These are phyloP conservation scores for Drosophila pseudoananassae DNA, from an alignment of 1,140 invertebrate genomes.

Conservation along the genomic window DNA sequence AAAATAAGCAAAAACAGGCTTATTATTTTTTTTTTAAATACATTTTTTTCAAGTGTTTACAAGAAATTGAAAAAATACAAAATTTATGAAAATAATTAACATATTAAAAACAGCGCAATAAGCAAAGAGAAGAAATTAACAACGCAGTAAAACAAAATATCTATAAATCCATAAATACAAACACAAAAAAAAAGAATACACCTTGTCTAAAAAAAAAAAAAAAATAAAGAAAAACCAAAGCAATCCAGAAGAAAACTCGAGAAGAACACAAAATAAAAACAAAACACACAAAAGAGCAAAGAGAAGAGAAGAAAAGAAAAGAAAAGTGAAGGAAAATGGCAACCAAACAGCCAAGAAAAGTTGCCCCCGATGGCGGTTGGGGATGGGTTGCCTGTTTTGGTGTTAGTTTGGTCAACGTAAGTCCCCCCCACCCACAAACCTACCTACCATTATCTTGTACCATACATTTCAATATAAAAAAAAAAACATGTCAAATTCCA, in stretches of 20 bases:
- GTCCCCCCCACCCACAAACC: slow-evolving; percentile 65
- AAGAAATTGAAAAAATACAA: background rate
- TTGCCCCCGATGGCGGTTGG: slow-evolving; percentile 87
- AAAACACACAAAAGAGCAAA: slow-evolving; percentile 1
- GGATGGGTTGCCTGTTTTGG: slow-evolving; percentile 92
- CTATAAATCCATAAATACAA: slow-evolving; percentile 26
- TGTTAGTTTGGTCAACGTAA: slow-evolving; percentile 91
- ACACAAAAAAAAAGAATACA: slow-evolving; percentile 22
- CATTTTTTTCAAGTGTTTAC: background rate
- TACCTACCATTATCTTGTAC: background rate
- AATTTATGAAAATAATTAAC: background rate
- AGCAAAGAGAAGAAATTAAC: slow-evolving; percentile 11
- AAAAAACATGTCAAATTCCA: background rate
- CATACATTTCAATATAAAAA: too few species aligned
- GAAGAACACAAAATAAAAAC: slow-evolving; percentile 28
- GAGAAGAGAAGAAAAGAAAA: slow-evolving; percentile 10
- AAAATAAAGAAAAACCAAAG: slow-evolving; percentile 31
- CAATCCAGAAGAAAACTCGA: slow-evolving; percentile 28
- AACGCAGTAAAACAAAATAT: slow-evolving; percentile 48
- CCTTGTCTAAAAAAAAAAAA: slow-evolving; percentile 39
- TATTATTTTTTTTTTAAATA: background rate
- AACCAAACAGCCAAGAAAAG: slow-evolving; percentile 79
- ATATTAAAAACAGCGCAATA: background rate
- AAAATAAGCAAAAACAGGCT: too few species aligned
- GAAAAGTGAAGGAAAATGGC: slow-evolving; percentile 46